Evolutionary conservation across 35 echinoderm and acorn worm species (phyloP), one percentile per base, ranked within the genome.

Genomic region (Lytechinus variegatus): DNA sequence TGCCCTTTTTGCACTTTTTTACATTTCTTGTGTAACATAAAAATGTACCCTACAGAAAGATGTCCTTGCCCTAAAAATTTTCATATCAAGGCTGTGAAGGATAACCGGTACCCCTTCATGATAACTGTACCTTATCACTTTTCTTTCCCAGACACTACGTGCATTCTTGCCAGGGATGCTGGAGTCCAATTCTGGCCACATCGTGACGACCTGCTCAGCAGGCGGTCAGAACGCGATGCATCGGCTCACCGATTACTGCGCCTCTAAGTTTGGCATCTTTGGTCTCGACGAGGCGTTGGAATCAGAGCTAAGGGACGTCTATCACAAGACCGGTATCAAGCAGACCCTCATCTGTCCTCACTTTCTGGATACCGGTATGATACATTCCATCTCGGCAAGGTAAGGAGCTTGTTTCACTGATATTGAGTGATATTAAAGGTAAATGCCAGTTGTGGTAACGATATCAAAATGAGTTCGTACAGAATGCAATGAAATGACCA

Each of bases 101-200:
- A 44, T 44, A 44, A 44, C 33, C 33, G 2, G 33, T 44, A 44
- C 33, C 33, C 2, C 2, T 44, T 44, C 33, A 44, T 44, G 2
- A 44, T 44, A 44, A 44, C 1, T 44, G 33, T 44, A 2, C 33
- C 33, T 44, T 44, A 44, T 44, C 2, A 2, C 33, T 44, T 58
- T 58, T 11, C 56, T 79, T 56, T 24, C 58, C 5, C 95, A 99
- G 98, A 96, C 95, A 4, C 54, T 99, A 11, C 96, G 95, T 54
- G 94, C 98, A 3, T 99, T 99, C 55, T 94, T 97, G 53, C 98
- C 98, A 8, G 95, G 94, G 11, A 99, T 99, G 98, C 56, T 98
- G 9, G 95, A 95, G 19, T 57, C 88, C 9, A 96, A 98, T 86
- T 94, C 95, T 4, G 98, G 98, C 29, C 98, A 99, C 95, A 95